Conservation (phyloP, 1,140 invertebrate genomes). For the Drosophila virilis region DNA sequence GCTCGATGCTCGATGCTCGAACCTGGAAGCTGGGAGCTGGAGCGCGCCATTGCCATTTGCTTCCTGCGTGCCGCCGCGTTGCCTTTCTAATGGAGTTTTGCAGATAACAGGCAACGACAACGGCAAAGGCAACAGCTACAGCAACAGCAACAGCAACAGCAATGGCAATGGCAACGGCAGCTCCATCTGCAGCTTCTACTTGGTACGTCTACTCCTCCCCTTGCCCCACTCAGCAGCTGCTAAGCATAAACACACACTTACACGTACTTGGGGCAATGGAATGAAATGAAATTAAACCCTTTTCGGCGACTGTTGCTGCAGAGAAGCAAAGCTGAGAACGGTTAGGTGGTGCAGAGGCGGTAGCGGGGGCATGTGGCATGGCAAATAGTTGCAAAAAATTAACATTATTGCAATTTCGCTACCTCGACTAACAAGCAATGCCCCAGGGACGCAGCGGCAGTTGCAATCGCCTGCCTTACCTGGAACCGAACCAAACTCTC, state of each 20-base stretch:
- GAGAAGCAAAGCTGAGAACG: constrained; percentile 11
- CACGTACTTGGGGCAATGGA: constrained; percentile 65
- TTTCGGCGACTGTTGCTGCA: constrained; percentile 61
- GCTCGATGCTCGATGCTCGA: not conserved
- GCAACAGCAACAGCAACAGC: constrained; percentile 23
- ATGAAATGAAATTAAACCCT: constrained; percentile 81
- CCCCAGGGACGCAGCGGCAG: constrained; percentile 20
- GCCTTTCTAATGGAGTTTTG: constrained; percentile 82
- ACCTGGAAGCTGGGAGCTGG: constrained; percentile 21
- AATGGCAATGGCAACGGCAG: constrained; percentile 15
- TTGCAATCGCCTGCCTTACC: constrained; percentile 17
- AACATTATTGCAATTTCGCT: constrained; percentile 73
- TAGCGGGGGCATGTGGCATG: constrained; percentile 24
- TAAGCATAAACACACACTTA: constrained; percentile 79
- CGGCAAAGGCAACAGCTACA: constrained; percentile 45
- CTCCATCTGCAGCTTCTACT: constrained; percentile 25
- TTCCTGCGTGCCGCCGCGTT: constrained; percentile 66
- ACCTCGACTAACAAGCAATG: constrained; percentile 51
- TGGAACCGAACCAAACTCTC: constrained; percentile 16
- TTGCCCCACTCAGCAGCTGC: constrained; percentile 32
- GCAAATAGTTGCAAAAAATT: constrained; percentile 74
- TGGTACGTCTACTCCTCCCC: not conserved
- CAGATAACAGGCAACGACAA: constrained; percentile 62
- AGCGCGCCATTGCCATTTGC: constrained; percentile 71
- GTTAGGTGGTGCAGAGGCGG: not conserved